A percentile compares a stretch with the other conserved stretches of the same genome.
Evolutionary conservation across 92 coral and sea anemone genomes (phyloP).

Genomic region (Epizoanthus scotinus): DNA sequence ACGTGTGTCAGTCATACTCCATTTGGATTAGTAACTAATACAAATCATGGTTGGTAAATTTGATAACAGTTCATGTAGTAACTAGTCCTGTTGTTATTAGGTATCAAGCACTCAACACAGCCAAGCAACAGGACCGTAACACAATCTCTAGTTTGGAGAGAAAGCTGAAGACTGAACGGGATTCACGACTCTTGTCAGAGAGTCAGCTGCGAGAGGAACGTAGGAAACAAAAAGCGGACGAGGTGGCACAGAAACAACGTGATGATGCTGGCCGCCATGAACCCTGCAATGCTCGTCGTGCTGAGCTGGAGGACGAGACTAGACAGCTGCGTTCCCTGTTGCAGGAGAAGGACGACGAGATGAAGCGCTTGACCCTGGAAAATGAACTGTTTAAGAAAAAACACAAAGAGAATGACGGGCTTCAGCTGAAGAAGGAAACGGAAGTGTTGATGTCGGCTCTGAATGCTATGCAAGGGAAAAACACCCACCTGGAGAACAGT

Average conservation of each 20-base stretch:
- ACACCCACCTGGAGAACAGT: constrained; percentile 95
- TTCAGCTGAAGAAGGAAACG: constrained; percentile 93
- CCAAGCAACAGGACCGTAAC: constrained; percentile 95
- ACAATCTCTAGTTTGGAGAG: constrained; percentile 85
- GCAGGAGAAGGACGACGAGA: constrained; percentile 87
- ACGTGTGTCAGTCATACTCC: no score
- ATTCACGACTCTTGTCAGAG: constrained; percentile 89
- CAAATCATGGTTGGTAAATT: no score
- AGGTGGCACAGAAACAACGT: constrained; percentile 82
- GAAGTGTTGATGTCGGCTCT: constrained; percentile 94
- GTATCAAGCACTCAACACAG: constrained; percentile 74
- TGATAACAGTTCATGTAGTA: neutral
- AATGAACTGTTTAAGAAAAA: constrained; percentile 78
- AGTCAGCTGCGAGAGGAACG: constrained; percentile 97
- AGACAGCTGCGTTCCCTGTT: constrained; percentile 76
- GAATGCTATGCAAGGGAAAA: constrained; percentile 97
- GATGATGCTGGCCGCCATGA: constrained; percentile 89
- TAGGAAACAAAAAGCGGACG: constrained; percentile 86
- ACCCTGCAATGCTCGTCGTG: constrained; percentile 84
- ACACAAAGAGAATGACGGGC: constrained; percentile 84
- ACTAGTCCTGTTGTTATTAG: constrained; percentile 30
- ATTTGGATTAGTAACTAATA: no score
- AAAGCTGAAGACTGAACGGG: constrained; percentile 95
- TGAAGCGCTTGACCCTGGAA: constrained; percentile 73
- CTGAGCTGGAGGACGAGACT: constrained; percentile 89